Conservation (phyloP, 2,888 invertebrate species). For the Diarsia dahlii region DNA sequence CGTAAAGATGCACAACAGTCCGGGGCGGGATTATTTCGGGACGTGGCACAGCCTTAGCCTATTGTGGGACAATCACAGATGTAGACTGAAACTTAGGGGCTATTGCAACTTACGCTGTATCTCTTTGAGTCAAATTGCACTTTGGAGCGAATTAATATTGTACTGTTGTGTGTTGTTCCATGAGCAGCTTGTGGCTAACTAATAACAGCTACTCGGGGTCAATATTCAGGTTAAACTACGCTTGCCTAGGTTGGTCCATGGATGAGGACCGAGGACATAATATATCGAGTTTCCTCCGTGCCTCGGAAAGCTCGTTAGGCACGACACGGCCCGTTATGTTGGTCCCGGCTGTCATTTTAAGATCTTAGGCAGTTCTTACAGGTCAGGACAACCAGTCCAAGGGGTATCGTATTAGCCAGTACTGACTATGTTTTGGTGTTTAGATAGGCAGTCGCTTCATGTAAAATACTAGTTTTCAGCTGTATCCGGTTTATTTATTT, state of each 20-base stretch:
- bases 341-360: no score
- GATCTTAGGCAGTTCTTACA: not conserved
- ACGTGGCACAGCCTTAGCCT: constrained; percentile 54
- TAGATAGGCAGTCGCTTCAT: no score
- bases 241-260: no score
- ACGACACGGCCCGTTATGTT: not conserved
- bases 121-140: constrained; percentile 20
- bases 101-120: constrained; percentile 43
- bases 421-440: not conserved
- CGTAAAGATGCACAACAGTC: constrained; percentile 66
- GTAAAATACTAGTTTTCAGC: no score
- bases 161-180: not conserved
- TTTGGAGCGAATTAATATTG: constrained; percentile 28
- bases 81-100: constrained; percentile 45
- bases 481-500: no score
- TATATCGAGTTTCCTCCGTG: no score
- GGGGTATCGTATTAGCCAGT: not conserved
- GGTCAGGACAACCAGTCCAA: not conserved
- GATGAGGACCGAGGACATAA: no score
- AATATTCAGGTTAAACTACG: no score
- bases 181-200: no score
- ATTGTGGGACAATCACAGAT: constrained; percentile 68
- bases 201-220: no score
- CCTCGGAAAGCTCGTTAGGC: not conserved
- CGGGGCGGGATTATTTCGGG: constrained; percentile 50